These are phyloP conservation scores for Falco rusticolus DNA, from an alignment of 2,797 vertebrate species.

Conservation along the genomic window DNA sequence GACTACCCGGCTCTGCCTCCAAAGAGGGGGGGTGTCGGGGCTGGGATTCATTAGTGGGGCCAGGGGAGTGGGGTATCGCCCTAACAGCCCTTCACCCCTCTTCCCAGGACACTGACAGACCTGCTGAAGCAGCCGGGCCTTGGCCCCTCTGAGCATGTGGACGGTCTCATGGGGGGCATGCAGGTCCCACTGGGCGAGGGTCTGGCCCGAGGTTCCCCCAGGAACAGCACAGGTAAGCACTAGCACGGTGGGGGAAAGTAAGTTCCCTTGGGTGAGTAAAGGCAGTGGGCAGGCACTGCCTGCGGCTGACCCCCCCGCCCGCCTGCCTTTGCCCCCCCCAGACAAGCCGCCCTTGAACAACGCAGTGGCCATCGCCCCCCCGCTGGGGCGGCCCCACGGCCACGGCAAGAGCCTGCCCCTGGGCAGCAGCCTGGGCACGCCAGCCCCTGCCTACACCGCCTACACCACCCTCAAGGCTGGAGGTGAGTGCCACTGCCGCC, in stretches of 20 bases:
- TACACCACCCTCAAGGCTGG: constrained; percentile 87
- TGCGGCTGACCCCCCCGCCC: not conserved
- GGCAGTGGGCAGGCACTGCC: accelerated
- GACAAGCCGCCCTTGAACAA: constrained; percentile 90
- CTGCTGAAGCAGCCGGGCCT: constrained; percentile 92
- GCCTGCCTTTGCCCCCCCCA: constrained; percentile 37
- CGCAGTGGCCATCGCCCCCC: constrained; percentile 72
- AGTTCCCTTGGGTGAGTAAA: not conserved
- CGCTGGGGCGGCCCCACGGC: constrained; percentile 82
- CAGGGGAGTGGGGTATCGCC: accelerated
- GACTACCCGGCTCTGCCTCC: not conserved
- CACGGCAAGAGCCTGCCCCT: constrained; percentile 82
- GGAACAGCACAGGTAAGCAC: constrained; percentile 84
- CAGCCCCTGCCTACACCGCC: constrained; percentile 83
- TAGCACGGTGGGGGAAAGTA: not conserved
- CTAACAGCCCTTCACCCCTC: not conserved
- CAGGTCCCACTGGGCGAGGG: constrained; percentile 89
- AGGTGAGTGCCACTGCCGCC: constrained; percentile 77
- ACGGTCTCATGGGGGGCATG: constrained; percentile 78
- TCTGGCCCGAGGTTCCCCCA: constrained; percentile 79
- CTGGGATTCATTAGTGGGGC: accelerated
- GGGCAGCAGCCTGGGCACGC: constrained; percentile 51
- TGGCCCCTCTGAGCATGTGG: constrained; percentile 73
- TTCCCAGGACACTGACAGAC: constrained; percentile 88
- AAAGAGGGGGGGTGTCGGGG: not conserved